Evolutionary conservation across 2,888 invertebrate species (phyloP), one percentile per base, ranked within the genome.

Genomic region (Galerucella nymphaeae): DNA sequence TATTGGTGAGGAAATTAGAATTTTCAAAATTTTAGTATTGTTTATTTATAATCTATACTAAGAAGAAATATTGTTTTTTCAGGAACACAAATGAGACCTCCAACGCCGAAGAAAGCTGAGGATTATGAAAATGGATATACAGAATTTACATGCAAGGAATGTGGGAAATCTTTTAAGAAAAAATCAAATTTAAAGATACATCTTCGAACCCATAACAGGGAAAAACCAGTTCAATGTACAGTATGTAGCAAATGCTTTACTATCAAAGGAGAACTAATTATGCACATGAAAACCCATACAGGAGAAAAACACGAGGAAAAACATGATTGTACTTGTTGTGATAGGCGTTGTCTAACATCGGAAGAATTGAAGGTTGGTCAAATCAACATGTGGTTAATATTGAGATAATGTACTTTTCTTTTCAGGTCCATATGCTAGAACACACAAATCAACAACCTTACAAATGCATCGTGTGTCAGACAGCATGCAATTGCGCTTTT

Each of bases 201-300:
- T 73, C 85, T 85, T 83, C 74, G 86, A 69, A 85, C 84, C 5
- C 86, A 86, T 75, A 86, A 85, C 1, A 85, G 85, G 0, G 85
- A 86, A 74, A 86, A 86, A 76, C 86, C 86, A 1, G 86, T 85
- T 76, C 84, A 84, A 70, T 86, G 86, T 75, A 82, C 80, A 2
- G 80, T 85, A 3, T 86, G 86, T 74, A 81, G 80, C 72, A 86
- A 86, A 77, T 75, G 85, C n/a, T 86, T 86, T 74, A 85, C 86
- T 0, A 85, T 85, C 20, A 85, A 82, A 75, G 85, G 85, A 18
- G 85, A 85, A 76, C 77, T 86, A 3, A 86, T 84, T 1, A 85
- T 85, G 79, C 91, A 91, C 83, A 86, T 87, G 81, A 89, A 87
- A 76, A 88, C 89, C 38, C 91, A 91, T 84, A 87, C 86, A 81